A percentile compares a stretch with the other conserved stretches of the same genome.
These are phyloP conservation scores for Jaculus jaculus DNA, from an alignment of 2,113 vertebrate species.

Conservation along the genomic window DNA sequence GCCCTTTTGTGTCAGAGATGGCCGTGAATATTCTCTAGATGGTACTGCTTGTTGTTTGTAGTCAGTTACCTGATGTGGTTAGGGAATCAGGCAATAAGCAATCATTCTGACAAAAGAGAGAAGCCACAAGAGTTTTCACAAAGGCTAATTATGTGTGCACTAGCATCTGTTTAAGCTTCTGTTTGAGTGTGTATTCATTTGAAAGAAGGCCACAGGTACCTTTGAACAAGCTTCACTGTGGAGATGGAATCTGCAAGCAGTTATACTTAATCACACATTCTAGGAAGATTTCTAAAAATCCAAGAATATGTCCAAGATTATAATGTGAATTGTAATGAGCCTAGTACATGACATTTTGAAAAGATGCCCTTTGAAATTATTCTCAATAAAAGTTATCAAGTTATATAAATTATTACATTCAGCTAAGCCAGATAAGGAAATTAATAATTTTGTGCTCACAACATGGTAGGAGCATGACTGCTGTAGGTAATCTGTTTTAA, in stretches of 20 bases:
- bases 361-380: neutral
- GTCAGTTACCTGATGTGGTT: slow-evolving; percentile 53
- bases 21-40: slow-evolving; percentile 10
- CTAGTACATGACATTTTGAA: slow-evolving; percentile 11
- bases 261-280: neutral
- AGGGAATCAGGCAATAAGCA: neutral
- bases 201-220: neutral
- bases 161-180: slow-evolving; percentile 63
- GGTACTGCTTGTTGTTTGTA: neutral
- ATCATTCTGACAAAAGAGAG: slow-evolving; percentile 15
- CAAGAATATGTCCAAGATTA: neutral
- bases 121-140: neutral
- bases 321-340: neutral
- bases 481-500: neutral
- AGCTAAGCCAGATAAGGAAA: neutral
- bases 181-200: neutral
- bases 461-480: neutral
- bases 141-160: slow-evolving; percentile 18
- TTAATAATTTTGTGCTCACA: neutral
- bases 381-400: slow-evolving; percentile 18
- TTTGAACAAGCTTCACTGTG: neutral
- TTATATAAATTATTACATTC: neutral
- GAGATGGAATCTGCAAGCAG: neutral
- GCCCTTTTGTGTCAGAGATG: neutral
- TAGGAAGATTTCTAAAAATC: neutral